A percentile compares a stretch with the other conserved stretches of the same genome.
phyloP scores from a whole-genome alignment of 2,113 vertebrate genomes.

The Zosterops pallidus region DNA sequence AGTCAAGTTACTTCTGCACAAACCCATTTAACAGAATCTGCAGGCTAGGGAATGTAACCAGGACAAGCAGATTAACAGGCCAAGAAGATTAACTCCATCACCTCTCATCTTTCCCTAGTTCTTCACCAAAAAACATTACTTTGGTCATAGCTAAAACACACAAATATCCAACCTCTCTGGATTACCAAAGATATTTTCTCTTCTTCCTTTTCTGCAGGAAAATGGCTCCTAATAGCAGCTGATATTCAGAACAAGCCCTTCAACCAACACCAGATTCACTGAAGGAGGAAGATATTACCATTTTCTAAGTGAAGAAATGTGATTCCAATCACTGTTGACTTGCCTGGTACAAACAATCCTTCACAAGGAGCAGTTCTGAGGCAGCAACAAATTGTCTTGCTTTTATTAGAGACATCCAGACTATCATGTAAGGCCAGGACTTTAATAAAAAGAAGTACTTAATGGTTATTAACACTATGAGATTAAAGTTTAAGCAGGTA shows the following conservation, averaged over 20 bases:
- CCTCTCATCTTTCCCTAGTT: neutral
- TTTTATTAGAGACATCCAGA: neutral
- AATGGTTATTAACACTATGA: neutral
- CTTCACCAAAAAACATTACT: neutral
- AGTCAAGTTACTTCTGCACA: neutral
- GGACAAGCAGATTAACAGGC: neutral
- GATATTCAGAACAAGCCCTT: neutral
- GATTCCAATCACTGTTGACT: neutral
- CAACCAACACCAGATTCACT: neutral
- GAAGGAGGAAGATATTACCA: neutral
- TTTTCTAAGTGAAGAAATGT: neutral
- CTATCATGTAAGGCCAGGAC: fast-evolving
- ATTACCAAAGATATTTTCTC: neutral
- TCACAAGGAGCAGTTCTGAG: neutral
- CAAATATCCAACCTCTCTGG: neutral
- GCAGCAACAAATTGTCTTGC: neutral
- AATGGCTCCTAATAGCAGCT: neutral
- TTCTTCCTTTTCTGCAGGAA: neutral
- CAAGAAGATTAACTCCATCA: neutral
- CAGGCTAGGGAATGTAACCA: neutral
- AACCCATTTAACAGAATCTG: neutral
- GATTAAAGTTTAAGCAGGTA: neutral
- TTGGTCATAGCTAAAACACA: neutral
- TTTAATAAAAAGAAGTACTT: neutral
- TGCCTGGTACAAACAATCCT: neutral